Conservation (phyloP, 2,888 invertebrate genomes). For the Plagodis pulveraria region DNA sequence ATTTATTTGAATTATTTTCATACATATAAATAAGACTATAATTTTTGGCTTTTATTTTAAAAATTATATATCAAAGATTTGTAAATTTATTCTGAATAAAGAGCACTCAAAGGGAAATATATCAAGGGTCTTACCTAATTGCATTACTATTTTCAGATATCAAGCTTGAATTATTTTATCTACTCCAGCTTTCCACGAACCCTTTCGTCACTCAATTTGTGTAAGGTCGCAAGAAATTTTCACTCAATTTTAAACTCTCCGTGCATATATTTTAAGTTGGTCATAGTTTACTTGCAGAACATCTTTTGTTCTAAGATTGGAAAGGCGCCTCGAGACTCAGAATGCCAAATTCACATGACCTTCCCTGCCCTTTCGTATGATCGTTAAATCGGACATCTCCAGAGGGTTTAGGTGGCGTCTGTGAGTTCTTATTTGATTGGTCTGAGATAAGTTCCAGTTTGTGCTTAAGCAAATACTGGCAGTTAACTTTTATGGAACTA, state of each 20-base stretch:
- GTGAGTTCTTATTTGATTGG: slow-evolving; percentile 52
- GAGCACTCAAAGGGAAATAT: background rate
- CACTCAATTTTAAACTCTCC: slow-evolving; percentile 53
- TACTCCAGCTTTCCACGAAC: slow-evolving; percentile 52
- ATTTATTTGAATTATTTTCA: no score
- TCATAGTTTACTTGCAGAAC: slow-evolving; percentile 37
- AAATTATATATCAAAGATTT: no score
- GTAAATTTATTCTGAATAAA: no score
- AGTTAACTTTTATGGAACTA: slow-evolving; percentile 76
- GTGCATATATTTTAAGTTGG: slow-evolving; percentile 44
- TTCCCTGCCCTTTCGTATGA: slow-evolving; percentile 41
- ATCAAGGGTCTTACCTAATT: background rate
- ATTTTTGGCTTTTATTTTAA: no score
- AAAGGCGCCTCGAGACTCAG: slow-evolving; percentile 62
- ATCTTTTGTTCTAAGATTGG: slow-evolving; percentile 70
- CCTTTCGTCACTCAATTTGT: slow-evolving; percentile 64
- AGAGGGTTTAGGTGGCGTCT: slow-evolving; percentile 34
- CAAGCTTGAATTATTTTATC: slow-evolving; percentile 15
- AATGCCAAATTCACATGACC: slow-evolving; percentile 67
- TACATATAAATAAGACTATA: no score
- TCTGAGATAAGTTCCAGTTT: slow-evolving; percentile 48
- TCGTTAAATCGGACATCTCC: slow-evolving; percentile 40
- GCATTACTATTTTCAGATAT: slow-evolving; percentile 4
- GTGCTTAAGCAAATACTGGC: slow-evolving; percentile 73
- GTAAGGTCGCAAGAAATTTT: slow-evolving; percentile 50